Evolutionary conservation across 2,888 invertebrate species (phyloP).

Genomic region (Xylota segnis): DNA sequence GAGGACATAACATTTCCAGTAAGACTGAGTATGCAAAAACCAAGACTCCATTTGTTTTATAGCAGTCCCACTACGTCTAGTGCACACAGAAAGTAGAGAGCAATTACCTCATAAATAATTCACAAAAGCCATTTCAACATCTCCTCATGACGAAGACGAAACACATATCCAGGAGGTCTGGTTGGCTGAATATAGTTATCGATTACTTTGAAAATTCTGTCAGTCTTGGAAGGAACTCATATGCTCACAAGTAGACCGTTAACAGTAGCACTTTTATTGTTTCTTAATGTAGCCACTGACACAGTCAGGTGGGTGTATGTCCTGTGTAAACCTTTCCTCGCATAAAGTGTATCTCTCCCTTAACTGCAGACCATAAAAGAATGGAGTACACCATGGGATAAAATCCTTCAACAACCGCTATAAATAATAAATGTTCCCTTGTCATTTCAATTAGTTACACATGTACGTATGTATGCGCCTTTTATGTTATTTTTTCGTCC

Average conservation of each 20-base stretch:
- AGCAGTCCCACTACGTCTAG: too few relatives aligned
- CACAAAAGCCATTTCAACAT: too few relatives aligned
- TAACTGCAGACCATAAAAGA: background rate
- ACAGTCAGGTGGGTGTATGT: background rate
- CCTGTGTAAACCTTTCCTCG: background rate
- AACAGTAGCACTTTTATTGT: too few relatives aligned
- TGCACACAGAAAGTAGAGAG: background rate
- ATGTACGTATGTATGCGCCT: conserved; percentile 5
- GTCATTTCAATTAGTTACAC: conserved; percentile 68
- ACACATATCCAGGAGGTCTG: background rate
- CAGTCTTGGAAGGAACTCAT: background rate
- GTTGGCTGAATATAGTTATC: background rate
- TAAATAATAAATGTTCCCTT: conserved; percentile 66
- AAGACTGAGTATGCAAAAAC: too few relatives aligned
- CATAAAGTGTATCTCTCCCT: background rate
- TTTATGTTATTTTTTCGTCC: background rate
- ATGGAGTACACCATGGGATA: background rate
- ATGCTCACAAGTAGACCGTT: too few relatives aligned
- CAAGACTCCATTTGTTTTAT: too few relatives aligned
- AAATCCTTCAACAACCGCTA: conserved; percentile 46
- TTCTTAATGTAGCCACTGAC: too few relatives aligned
- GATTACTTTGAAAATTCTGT: background rate
- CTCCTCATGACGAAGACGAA: background rate
- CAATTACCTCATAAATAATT: background rate
- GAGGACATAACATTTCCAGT: too few relatives aligned